Conservation (phyloP, 2,113 vertebrate species). For the Engraulis encrasicolus region DNA sequence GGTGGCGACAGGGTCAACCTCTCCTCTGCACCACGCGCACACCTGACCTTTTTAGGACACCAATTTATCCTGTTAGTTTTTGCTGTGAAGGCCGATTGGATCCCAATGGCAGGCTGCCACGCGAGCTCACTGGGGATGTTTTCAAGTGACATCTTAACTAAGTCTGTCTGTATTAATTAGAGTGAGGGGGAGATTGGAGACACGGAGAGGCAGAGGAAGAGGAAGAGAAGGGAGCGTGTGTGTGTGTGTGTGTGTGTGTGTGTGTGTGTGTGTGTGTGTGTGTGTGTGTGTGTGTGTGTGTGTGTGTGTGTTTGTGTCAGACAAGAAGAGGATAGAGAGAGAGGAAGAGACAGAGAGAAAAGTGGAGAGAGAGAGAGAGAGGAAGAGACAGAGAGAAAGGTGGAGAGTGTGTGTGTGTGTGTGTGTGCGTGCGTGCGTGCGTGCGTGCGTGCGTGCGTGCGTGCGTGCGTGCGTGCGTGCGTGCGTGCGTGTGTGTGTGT, state of each 20-base stretch:
- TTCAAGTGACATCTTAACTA: slow-evolving; percentile 76
- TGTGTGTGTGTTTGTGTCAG: no score
- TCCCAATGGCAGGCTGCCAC: slow-evolving; percentile 59
- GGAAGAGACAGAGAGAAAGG: background rate
- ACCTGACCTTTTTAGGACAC: slow-evolving; percentile 66
- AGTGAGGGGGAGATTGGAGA: slow-evolving; percentile 47
- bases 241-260: background rate
- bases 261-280: background rate
- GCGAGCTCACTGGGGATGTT: slow-evolving; percentile 58
- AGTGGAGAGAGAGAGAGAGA: background rate
- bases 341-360: background rate
- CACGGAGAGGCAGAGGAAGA: background rate
- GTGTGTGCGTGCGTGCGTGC: no score
- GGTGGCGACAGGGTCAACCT: slow-evolving; percentile 56
- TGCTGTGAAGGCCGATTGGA: slow-evolving; percentile 38
- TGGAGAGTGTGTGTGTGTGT: no score
- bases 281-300: background rate
- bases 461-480: background rate
- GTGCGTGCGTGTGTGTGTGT: no score
- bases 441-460: no score
- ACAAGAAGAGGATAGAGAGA: no score
- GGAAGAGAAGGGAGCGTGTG: background rate
- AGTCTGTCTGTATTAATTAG: slow-evolving; percentile 74
- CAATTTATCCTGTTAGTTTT: slow-evolving; percentile 68
- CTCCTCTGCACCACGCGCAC: slow-evolving; percentile 48